Conservation (phyloP, 1,140 invertebrate genomes). For the Anthonomus grandis region DNA sequence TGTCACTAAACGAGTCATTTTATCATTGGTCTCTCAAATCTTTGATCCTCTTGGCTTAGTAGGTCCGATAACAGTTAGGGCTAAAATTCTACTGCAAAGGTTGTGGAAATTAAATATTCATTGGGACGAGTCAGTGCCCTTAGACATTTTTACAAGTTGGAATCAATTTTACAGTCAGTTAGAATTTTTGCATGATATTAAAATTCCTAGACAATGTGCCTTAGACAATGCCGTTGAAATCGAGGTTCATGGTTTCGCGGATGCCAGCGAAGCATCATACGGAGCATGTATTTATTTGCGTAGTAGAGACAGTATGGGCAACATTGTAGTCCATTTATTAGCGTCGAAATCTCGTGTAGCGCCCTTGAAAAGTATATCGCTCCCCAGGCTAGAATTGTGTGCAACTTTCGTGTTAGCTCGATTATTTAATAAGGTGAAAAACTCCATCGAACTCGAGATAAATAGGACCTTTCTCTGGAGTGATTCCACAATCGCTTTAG, state of each 20-base stretch:
- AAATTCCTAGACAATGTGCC: constrained; percentile 12
- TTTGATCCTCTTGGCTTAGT: constrained; percentile 44
- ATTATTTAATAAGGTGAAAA: neutral
- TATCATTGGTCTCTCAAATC: constrained; percentile 31
- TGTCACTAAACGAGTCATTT: constrained; percentile 37
- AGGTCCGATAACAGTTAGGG: constrained; percentile 28
- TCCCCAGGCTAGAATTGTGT: constrained; percentile 5
- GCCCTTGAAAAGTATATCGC: neutral
- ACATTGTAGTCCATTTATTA: neutral
- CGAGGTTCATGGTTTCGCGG: constrained; percentile 40
- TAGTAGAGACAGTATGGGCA: neutral
- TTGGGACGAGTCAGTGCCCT: constrained; percentile 37
- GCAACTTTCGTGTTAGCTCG: neutral
- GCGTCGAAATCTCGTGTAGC: neutral
- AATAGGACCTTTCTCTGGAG: neutral
- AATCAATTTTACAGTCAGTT: neutral
- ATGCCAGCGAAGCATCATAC: constrained; percentile 38
- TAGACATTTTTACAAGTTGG: constrained; percentile 4
- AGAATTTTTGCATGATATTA: constrained; percentile 4
- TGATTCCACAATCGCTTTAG: too few species aligned
- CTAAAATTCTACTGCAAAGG: constrained; percentile 43
- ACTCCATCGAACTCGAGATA: constrained; percentile 17
- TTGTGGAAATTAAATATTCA: constrained; percentile 35
- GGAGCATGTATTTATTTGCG: constrained; percentile 36
- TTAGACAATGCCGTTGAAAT: neutral